phyloP scores from a whole-genome alignment of 2,888 invertebrate species.

The Brenthis daphne region DNA sequence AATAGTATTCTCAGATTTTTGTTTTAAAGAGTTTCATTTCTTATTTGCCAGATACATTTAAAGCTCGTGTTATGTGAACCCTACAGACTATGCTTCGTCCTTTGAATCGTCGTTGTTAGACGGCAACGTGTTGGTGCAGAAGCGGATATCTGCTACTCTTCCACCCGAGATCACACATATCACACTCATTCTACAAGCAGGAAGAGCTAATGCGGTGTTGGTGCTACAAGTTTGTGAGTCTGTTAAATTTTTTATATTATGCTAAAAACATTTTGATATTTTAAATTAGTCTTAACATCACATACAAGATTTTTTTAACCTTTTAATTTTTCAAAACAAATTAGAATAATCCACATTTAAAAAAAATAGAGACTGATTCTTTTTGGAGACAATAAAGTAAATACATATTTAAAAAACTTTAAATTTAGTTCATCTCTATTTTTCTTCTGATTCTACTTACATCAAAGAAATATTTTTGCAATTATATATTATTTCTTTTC shows the following conservation, averaged over 20 bases:
- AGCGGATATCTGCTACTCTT: conserved; percentile 44
- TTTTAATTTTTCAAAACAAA: too few species aligned
- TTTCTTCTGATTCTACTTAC: too few species aligned
- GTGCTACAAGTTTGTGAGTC: conserved; percentile 28
- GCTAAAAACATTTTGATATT: not conserved
- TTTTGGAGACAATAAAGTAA: too few species aligned
- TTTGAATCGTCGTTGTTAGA: conserved; percentile 41
- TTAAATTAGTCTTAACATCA: too few species aligned
- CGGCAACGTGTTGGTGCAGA: conserved; percentile 49
- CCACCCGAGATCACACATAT: conserved; percentile 49
- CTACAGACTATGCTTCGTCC: conserved; percentile 6
- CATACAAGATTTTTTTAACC: too few species aligned
- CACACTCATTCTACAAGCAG: conserved; percentile 55
- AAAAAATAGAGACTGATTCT: too few species aligned
- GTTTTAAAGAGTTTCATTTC: not conserved
- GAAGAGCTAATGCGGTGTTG: conserved; percentile 55
- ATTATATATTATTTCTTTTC: too few species aligned
- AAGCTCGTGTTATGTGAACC: not conserved
- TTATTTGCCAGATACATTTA: not conserved
- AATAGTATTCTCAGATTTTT: not conserved
- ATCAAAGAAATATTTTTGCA: too few species aligned
- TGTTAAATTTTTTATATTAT: not conserved
- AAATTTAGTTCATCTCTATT: too few species aligned
- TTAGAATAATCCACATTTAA: too few species aligned
- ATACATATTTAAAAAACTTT: too few species aligned